Base-by-base conservation (phyloP, 2,888 invertebrate genomes). In the Eupeodes luniger region DNA sequence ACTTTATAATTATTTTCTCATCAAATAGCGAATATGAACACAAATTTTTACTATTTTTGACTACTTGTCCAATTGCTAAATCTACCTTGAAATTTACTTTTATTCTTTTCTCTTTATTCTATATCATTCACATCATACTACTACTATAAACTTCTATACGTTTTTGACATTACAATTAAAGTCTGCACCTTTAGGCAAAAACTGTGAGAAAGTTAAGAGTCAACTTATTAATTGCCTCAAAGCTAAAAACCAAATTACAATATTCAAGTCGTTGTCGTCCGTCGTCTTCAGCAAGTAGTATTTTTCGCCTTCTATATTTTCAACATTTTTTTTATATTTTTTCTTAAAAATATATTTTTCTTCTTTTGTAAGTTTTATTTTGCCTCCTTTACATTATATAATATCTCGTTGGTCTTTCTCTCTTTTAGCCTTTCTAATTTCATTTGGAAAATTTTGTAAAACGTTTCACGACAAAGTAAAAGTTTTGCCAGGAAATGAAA, bases 161-260 rank as follows among this genome's bases (percentile, higher is more conserved):
- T 55, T 80, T 87, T 87, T 53, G 76, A 84, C 79, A 76, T 77
- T 72, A 83, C 79, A 79, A 80, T 87, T 83, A 83, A 83, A 79
- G 79, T 83, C 79, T 87, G 66, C 59, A 70, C 72, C 84, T 84
- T 78, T 16, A 82, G 84, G 87, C 84, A 5, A 76, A 76, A 84
- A 76, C 27, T 75, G 14, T 47, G 55, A 49, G 59, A 87, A 84
- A 80, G 69, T 87, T 84, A 66, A 84, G 72, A 87, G 80, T 76
- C 80, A 80, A 87, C 76, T 87, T 87, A 87, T 84, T 84, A 87
- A 87, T 87, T 87, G 87, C 87, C 84, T 70, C 72, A 83, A 51
- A 87, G 84, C 87, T 40, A 80, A 61, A 79, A 84, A 80, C 53
- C 80, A 84, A 84, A 87, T 81, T 87, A 84, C 87, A 80, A 87